These are phyloP conservation scores for Hyalella azteca DNA, from an alignment of 2,888 invertebrate genomes.

Conservation along the genomic window DNA sequence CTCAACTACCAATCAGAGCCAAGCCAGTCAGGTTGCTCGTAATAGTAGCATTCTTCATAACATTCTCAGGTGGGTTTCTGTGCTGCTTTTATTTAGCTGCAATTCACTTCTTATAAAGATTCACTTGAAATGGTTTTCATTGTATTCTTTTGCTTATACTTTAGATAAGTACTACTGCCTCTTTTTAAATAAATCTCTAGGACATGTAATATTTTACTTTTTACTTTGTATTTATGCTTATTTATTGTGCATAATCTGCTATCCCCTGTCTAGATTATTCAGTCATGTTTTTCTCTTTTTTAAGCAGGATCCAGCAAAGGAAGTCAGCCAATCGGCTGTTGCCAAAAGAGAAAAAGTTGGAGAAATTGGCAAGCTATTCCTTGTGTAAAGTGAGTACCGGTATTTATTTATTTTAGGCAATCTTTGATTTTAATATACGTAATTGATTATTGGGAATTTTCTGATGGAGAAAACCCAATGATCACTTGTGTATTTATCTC, in stretches of 20 bases:
- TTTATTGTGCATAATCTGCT: not conserved
- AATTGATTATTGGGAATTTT: too few relatives aligned
- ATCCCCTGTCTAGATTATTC: not conserved
- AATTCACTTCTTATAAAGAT: not conserved
- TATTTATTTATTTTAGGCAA: too few relatives aligned
- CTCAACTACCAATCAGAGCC: not conserved
- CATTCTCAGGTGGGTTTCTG: not conserved
- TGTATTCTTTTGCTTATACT: not conserved
- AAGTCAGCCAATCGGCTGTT: slow-evolving; percentile 80
- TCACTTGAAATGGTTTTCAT: not conserved
- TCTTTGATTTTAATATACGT: too few relatives aligned
- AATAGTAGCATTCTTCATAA: slow-evolving; percentile 1
- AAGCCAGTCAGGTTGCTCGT: not conserved
- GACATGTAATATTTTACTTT: not conserved
- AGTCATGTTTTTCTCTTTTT: not conserved
- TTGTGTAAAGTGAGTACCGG: slow-evolving; percentile 75
- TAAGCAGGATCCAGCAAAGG: slow-evolving; percentile 64
- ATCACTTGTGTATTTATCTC: too few relatives aligned
- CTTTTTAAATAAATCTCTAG: not conserved
- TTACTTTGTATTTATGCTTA: not conserved
- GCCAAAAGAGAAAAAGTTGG: slow-evolving; percentile 78
- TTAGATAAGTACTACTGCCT: not conserved
- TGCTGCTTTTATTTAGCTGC: not conserved
- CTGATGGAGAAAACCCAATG: too few relatives aligned
- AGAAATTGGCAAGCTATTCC: slow-evolving; percentile 83